Percentiles rank a stretch among this genome's conserved stretches.
These are phyloP conservation scores for Drosophila sulfurigaster DNA, from an alignment of 1,140 invertebrate species.

Conservation along the genomic window DNA sequence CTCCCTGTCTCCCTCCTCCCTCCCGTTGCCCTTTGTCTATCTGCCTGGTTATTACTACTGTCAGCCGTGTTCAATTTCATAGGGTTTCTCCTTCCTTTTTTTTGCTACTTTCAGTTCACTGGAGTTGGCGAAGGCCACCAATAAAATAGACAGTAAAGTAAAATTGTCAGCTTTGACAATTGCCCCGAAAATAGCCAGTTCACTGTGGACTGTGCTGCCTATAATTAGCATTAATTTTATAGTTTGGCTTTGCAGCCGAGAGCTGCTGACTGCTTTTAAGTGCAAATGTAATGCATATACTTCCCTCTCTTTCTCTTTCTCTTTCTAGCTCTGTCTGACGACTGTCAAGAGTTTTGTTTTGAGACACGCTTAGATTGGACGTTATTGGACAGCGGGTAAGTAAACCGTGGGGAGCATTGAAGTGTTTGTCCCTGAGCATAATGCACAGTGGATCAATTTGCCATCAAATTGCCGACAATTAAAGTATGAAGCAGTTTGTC, in stretches of 20 bases:
- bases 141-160: constrained; percentile 71
- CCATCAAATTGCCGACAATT: neutral
- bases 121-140: constrained; percentile 38
- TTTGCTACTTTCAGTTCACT: constrained; percentile 25
- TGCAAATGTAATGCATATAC: constrained; percentile 55
- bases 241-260: constrained; percentile 50
- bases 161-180: constrained; percentile 70
- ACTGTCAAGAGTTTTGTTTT: constrained; percentile 51
- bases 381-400: constrained; percentile 22
- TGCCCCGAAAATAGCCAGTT: constrained; percentile 65
- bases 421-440: constrained; percentile 5
- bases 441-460: constrained; percentile 33
- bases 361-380: constrained; percentile 43
- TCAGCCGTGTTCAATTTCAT: constrained; percentile 76
- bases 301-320: neutral
- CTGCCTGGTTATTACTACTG: constrained; percentile 73
- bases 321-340: neutral
- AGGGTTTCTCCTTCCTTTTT: constrained; percentile 43
- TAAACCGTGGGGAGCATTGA: constrained; percentile 5
- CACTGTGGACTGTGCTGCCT: constrained; percentile 30
- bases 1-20: neutral
- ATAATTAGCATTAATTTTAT: constrained; percentile 81
- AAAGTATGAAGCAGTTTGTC: neutral
- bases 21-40: neutral
- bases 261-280: constrained; percentile 45